Percentiles rank a stretch among this genome's conserved stretches.
phyloP scores from a whole-genome alignment of 1,140 invertebrate species.

The Eupristina koningsbergeri region DNA sequence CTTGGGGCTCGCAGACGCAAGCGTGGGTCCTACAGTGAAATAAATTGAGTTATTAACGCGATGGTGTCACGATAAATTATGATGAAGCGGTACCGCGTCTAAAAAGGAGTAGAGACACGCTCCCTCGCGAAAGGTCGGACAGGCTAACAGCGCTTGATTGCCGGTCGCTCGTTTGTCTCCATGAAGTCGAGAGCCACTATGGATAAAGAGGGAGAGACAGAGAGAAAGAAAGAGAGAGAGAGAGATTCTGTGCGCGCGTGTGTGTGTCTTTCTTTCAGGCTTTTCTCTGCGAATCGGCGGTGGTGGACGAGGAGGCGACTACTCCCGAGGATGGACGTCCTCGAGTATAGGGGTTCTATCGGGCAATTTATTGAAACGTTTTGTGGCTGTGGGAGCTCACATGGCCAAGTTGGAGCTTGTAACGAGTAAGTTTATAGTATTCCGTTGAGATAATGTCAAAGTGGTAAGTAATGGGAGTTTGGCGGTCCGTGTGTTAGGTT shows the following conservation, averaged over 20 bases:
- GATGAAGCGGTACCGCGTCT: constrained; percentile 69
- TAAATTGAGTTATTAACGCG: constrained; percentile 75
- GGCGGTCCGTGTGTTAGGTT: neutral
- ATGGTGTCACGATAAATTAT: constrained; percentile 74
- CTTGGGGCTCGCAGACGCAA: constrained; percentile 59
- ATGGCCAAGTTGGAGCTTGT: neutral
- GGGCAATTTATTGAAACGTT: constrained; percentile 50
- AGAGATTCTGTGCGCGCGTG: neutral
- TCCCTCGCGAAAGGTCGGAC: constrained; percentile 69
- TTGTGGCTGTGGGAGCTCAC: constrained; percentile 22
- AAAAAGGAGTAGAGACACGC: constrained; percentile 66
- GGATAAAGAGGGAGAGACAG: neutral
- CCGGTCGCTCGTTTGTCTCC: constrained; percentile 73
- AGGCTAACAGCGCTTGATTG: constrained; percentile 72
- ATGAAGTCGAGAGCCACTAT: constrained; percentile 56
- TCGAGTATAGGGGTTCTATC: constrained; percentile 39
- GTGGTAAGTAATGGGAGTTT: constrained; percentile 21
- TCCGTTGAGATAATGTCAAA: constrained; percentile 37
- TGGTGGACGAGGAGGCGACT: too few relatives aligned
- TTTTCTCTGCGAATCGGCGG: neutral
- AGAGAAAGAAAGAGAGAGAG: neutral
- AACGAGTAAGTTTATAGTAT: constrained; percentile 45
- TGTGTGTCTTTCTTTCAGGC: neutral
- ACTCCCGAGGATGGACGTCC: neutral
- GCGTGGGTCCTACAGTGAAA: too few relatives aligned